Percentiles rank a stretch among this genome's conserved stretches.
These are phyloP conservation scores for Vicugna pacos DNA, from an alignment of 2,113 vertebrate genomes.

Conservation along the genomic window DNA sequence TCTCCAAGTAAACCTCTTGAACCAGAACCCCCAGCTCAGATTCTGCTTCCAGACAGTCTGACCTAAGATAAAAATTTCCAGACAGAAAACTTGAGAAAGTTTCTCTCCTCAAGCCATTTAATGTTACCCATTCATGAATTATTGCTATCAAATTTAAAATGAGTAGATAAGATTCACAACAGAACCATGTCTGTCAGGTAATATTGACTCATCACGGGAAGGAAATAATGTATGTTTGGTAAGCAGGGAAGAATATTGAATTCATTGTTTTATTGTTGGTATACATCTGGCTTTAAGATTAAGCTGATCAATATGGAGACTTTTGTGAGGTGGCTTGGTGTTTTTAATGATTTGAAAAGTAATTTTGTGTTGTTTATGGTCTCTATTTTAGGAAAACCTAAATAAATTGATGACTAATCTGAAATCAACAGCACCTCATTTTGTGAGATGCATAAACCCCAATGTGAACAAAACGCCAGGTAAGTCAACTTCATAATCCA, in stretches of 20 bases:
- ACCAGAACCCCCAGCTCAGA: slow-evolving; percentile 1
- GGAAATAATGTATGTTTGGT: slow-evolving; percentile 50
- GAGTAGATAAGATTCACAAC: slow-evolving; percentile 53
- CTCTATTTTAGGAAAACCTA: slow-evolving; percentile 64
- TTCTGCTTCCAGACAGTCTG: slow-evolving; percentile 22
- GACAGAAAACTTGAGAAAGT: slow-evolving; percentile 50
- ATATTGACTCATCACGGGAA: slow-evolving; percentile 34
- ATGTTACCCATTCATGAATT: slow-evolving; percentile 33
- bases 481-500: slow-evolving; percentile 53
- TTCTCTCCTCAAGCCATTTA: slow-evolving; percentile 56
- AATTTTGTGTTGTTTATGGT: slow-evolving; percentile 48
- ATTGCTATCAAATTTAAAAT: slow-evolving; percentile 54
- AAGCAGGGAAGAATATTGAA: slow-evolving; percentile 25
- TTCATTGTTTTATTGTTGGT: slow-evolving; percentile 54
- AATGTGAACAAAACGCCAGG: slow-evolving; percentile 43
- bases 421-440: slow-evolving; percentile 69
- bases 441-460: slow-evolving; percentile 59
- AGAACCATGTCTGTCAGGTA: slow-evolving; percentile 26
- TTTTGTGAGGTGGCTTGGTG: slow-evolving; percentile 7
- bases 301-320: slow-evolving; percentile 27
- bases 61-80: neutral
- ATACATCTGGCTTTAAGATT: neutral
- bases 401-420: slow-evolving; percentile 68
- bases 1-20: neutral
- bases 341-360: slow-evolving; percentile 63